Evolutionary conservation across 2,888 invertebrate genomes (phyloP), one percentile per base, ranked within the genome.

Genomic region (Anoplius nigerrimus): DNA sequence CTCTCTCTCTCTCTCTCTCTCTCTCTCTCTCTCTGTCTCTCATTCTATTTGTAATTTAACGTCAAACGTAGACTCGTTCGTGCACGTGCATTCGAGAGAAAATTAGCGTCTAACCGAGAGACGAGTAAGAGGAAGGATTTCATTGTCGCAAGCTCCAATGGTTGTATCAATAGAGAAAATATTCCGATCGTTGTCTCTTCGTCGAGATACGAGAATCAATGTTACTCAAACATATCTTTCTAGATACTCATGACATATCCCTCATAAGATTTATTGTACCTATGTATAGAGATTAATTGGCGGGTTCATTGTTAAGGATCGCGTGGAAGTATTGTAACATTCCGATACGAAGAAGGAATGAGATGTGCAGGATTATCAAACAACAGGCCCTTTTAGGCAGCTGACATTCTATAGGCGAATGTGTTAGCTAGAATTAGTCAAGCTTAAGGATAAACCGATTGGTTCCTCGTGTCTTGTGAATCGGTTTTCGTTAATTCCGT

Each of bases 91-190:
- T 34, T 34, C 11, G 34, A 34, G 34, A 6, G 11, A 34, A 34
- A 27, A 27, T 6, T 34, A 34, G 34, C 34, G 11, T 11, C 11
- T 34, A 34, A 34, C 11, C 34, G 34, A 34, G 34, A 34, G 34
- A 34, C 11, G 34, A 34, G 34, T 34, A 34, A 34, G 34, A 34
- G 34, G 11, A 34, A 34, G 34, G 34, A 66, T 62, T 69, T 64
- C 65, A 58, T 65, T 63, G 52, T 84, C 84, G 86, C 86, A 78
- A 83, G 78, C 85, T 86, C 83, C 60, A 70, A 83, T 77, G 86
- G 83, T 85, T 86, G 85, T 85, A 84, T 76, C 75, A 72, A 80
- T 83, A 81, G 79, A 48, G n/a, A 48, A 48, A 34, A 11, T 48
- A 16, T 48, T 24, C 60, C 55, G 58, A 54, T 63, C 6, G 61